Conservation (phyloP, 2,113 vertebrate genomes). For the Chamaetylas fuelleborni region DNA sequence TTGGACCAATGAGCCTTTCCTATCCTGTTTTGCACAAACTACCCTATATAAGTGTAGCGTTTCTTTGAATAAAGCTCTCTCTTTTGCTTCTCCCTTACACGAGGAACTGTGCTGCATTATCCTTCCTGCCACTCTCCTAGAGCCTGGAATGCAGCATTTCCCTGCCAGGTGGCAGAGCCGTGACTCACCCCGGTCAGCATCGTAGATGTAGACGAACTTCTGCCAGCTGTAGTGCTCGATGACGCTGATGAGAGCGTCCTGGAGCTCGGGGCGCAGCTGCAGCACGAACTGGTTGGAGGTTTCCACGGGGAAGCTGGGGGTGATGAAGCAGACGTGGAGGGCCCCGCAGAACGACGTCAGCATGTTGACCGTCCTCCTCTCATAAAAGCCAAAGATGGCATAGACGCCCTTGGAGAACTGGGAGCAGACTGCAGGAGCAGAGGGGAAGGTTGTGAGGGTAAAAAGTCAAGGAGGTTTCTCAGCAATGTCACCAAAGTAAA, state of each 20-base stretch:
- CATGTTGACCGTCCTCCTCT: slow-evolving; percentile 97
- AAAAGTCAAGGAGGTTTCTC: neutral
- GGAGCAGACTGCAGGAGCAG: slow-evolving; percentile 86
- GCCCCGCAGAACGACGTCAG: slow-evolving; percentile 98
- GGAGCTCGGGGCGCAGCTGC: slow-evolving; percentile 94
- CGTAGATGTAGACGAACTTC: slow-evolving; percentile 98
- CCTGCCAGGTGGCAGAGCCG: too few relatives aligned
- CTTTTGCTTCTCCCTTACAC: too few relatives aligned
- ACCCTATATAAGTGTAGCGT: too few relatives aligned
- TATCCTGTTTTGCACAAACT: too few relatives aligned
- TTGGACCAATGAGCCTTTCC: too few relatives aligned
- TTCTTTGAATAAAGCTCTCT: too few relatives aligned
- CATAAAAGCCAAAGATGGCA: slow-evolving; percentile 98
- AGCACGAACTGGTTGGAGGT: slow-evolving; percentile 98
- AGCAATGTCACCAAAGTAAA: neutral
- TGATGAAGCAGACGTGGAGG: slow-evolving; percentile 98
- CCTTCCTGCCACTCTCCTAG: too few relatives aligned
- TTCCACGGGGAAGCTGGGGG: slow-evolving; percentile 94
- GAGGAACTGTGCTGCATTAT: too few relatives aligned
- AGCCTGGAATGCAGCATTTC: too few relatives aligned
- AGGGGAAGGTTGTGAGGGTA: neutral
- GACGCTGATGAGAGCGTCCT: slow-evolving; percentile 93
- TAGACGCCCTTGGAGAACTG: slow-evolving; percentile 99
- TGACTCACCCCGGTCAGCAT: slow-evolving; percentile 90
- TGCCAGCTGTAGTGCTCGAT: slow-evolving; percentile 96